phyloP scores from a whole-genome alignment of 2,113 vertebrate genomes.

The Climacteris rufus region DNA sequence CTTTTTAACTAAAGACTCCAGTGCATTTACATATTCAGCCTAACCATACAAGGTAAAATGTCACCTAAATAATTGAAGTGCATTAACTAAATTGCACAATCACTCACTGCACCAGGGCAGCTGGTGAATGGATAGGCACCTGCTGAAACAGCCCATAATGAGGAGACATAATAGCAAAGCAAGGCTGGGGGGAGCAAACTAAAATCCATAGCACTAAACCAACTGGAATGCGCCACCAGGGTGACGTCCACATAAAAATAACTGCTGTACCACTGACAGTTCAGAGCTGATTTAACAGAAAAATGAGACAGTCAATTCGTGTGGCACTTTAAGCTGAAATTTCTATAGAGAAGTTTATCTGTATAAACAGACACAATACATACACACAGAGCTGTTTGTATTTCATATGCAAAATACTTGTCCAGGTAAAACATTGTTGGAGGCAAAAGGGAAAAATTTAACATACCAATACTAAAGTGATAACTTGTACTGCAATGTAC shows the following conservation, averaged over 20 bases:
- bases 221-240: not conserved
- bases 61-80: conserved; percentile 65
- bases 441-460: not conserved
- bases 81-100: conserved; percentile 54
- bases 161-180: not conserved
- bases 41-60: conserved; percentile 38
- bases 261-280: not conserved
- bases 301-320: not conserved
- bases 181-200: not conserved
- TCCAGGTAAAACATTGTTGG: not conserved
- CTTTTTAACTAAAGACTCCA: not conserved
- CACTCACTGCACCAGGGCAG: conserved; percentile 31
- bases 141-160: not conserved
- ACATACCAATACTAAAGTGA: not conserved
- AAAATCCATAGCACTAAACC: not conserved
- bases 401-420: not conserved
- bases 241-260: not conserved
- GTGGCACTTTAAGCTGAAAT: not conserved
- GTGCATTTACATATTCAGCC: not conserved
- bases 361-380: not conserved
- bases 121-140: conserved; percentile 48
- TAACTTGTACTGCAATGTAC: not conserved
- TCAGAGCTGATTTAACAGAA: not conserved
- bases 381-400: not conserved
- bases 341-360: not conserved